Evolutionary conservation across 2,888 invertebrate genomes (phyloP), one percentile per base, ranked within the genome.

Genomic region (Peribatodes rhomboidaria): DNA sequence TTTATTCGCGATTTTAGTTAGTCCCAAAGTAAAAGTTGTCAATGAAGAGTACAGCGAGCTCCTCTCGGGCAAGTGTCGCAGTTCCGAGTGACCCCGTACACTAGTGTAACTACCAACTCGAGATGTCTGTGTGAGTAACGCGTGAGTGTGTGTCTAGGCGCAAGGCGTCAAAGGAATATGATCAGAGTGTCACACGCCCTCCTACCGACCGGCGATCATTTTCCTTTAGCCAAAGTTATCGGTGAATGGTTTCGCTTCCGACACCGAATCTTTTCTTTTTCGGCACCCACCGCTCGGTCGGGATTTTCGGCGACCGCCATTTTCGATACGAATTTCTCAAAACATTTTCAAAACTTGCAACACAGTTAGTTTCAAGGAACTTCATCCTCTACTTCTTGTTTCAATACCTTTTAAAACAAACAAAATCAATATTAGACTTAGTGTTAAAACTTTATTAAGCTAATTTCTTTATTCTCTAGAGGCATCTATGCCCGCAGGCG

Each of bases 331-430:
- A 71, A 72, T 68, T 83, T 89, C 92, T 92, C 90, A 87, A 89
- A 91, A 93, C 83, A 90, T 91, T 92, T 92, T 91, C 91, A 90
- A 92, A 89, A 93, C 93, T 93, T 93, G 61, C 92, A 91, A 92
- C 87, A 91, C 87, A 92, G 89, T 87, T 90, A 92, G 85, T 90
- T 92, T 93, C 92, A 92, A 92, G 92, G 93, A 93, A 94, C 94
- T 95, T 96, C 96, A 96, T 96, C 96, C 96, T 95, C 95, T 95
- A 95, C 95, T 95, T 96, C 96, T 95, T 96, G 95, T 95, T 95
- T 96, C 95, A 95, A 95, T 95, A 95, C 96, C 96, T 96, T 96
- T 94, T 95, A 95, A 96, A 96, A 95, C 95, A 96, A 96, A 96
- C 95, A 96, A 96, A 96, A 95, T 94, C 93, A 94, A 94, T 88